phyloP scores from a whole-genome alignment of 2,888 invertebrate genomes.

The Eudemis profundana region DNA sequence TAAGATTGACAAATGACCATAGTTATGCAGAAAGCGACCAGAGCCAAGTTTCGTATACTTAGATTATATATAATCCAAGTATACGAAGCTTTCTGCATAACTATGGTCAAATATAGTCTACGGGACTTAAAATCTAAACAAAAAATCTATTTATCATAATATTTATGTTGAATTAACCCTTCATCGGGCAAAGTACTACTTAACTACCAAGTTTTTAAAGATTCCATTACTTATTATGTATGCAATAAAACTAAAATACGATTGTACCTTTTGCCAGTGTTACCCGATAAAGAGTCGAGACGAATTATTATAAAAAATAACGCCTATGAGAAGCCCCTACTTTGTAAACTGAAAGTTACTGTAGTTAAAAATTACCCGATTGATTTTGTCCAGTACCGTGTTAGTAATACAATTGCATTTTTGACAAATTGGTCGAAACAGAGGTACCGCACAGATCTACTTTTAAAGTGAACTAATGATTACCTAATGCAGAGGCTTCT shows the following conservation, averaged over 20 bases:
- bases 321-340: neutral
- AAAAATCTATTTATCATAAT: slow-evolving; percentile 16
- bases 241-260: slow-evolving; percentile 19
- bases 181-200: slow-evolving; percentile 12
- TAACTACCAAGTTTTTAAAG: slow-evolving; percentile 17
- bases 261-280: slow-evolving; percentile 36
- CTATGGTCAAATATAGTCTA: slow-evolving; percentile 41
- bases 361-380: neutral
- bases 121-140: slow-evolving; percentile 28
- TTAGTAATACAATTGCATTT: slow-evolving; percentile 16
- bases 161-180: slow-evolving; percentile 28
- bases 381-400: slow-evolving; percentile 17
- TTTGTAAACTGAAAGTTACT: neutral
- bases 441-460: slow-evolving; percentile 48
- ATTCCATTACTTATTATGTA: slow-evolving; percentile 23
- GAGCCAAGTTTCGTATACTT: no score
- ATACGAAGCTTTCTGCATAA: no score
- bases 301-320: neutral
- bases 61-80: no score
- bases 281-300: slow-evolving; percentile 16
- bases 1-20: slow-evolving; percentile 45
- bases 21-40: no score
- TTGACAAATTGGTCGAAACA: slow-evolving; percentile 27
- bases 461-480: slow-evolving; percentile 46
- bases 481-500: slow-evolving; percentile 14